A percentile compares a stretch with the other conserved stretches of the same genome.
phyloP scores from a whole-genome alignment of 2,888 invertebrate species.

The Antitype chi region DNA sequence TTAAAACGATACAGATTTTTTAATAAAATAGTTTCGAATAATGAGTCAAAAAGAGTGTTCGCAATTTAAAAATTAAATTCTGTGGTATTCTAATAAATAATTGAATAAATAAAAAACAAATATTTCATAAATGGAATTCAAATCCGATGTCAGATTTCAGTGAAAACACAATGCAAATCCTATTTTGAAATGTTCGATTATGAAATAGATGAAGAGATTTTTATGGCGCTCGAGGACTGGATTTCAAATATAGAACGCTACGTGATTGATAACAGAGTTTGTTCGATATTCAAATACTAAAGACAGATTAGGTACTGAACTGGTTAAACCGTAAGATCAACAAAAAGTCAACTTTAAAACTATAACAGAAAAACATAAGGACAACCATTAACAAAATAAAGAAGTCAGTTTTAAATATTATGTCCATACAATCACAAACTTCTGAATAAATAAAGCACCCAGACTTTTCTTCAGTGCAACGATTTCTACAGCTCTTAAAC shows the following conservation, averaged over 20 bases:
- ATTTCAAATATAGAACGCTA: constrained; percentile 44
- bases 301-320: background rate
- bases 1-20: background rate
- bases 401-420: background rate
- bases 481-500: no score
- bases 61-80: background rate
- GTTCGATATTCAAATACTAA: constrained; percentile 36
- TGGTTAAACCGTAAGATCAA: background rate
- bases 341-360: background rate
- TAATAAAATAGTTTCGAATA: background rate
- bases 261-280: constrained; percentile 34
- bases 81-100: background rate
- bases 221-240: constrained; percentile 34
- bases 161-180: background rate
- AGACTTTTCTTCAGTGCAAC: background rate
- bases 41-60: background rate
- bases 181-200: constrained; percentile 42
- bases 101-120: no score
- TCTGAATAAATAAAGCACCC: background rate
- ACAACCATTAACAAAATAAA: background rate
- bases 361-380: background rate
- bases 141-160: background rate
- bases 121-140: background rate
- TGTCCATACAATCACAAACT: background rate
- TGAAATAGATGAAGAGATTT: constrained; percentile 49